phyloP scores from a whole-genome alignment of 2,113 vertebrate species.

The Perca fluviatilis region DNA sequence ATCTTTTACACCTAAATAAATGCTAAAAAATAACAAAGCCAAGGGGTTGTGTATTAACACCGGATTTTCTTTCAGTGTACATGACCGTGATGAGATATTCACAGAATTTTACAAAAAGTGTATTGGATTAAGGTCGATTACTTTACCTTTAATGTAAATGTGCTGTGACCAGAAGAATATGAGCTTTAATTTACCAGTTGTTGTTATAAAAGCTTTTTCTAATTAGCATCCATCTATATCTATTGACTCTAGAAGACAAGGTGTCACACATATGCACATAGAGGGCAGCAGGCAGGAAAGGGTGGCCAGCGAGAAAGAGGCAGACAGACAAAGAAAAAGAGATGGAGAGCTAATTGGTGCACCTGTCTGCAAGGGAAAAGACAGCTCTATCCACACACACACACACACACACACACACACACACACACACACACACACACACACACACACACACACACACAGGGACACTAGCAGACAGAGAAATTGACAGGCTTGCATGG shows the following conservation, averaged over 20 bases:
- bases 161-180: background rate
- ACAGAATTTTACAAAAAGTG: too few species aligned
- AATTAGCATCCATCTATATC: conserved; percentile 55
- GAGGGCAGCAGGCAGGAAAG: conserved; percentile 62
- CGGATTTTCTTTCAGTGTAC: too few species aligned
- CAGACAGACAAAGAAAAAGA: conserved; percentile 1
- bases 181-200: conserved; percentile 7
- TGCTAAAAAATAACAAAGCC: background rate
- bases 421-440: conserved; percentile 15
- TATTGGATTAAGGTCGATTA: too few species aligned
- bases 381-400: conserved; percentile 56
- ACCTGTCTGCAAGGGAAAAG: conserved; percentile 64
- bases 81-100: too few species aligned
- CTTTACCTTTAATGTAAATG: background rate
- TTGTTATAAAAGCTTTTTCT: conserved; percentile 50
- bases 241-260: conserved; percentile 44
- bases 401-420: conserved; percentile 22
- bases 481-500: conserved; percentile 14
- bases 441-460: background rate
- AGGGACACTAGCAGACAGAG: conserved; percentile 8
- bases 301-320: conserved; percentile 7
- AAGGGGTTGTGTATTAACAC: too few species aligned
- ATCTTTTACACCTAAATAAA: background rate
- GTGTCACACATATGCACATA: conserved; percentile 43
- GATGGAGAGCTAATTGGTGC: conserved; percentile 75